Evolutionary conservation across 2,797 vertebrate species (phyloP), one percentile per base, ranked within the genome.

Genomic region (Cossypha caffra): DNA sequence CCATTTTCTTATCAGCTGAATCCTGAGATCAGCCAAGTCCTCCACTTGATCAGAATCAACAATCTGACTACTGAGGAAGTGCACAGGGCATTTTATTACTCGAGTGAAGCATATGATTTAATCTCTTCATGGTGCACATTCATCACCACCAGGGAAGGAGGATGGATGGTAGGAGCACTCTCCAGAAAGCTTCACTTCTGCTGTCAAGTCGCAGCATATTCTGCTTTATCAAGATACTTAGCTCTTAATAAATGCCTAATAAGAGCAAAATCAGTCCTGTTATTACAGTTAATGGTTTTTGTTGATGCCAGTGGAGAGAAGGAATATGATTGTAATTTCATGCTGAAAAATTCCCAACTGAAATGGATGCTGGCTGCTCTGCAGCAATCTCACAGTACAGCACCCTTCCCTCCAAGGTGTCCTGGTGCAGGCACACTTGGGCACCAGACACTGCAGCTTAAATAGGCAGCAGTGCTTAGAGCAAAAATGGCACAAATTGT

Each of bases 161-260:
- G 9, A 55, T 6, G 47, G 71, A 91, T 45, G 54, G n/a, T 13
- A 64, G n/a, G 25, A 89, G 33, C 51, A 40, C 63, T 54, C 38
- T 83, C 84, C 54, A 78, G 90, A 93, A 78, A 47, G 75, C 62
- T 47, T 74, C 38, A 71, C 72, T 94, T 94, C 61, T 91, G 73
- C 92, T 91, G 66, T 28, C 26, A 16, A 88, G 14, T 50, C 83
- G 25, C 78, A 92, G 68, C 11, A 40, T 79, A 81, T 89, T 59
- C 74, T 89, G 74, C 71, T 94, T 80, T 73, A 90, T 92, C 45
- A 63, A 75, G 63, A 62, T 31, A 80, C 40, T 93, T 83, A 83
- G 35, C 42, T 85, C 12, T n/a, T 62, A 92, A 76, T 43, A 88
- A 94, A 96, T 83, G n/a, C 23, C 38, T 90, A 96, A 97, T 75